Evolutionary conservation across 2,888 invertebrate genomes (phyloP).

Genomic region (Neoaliturus tenellus): DNA sequence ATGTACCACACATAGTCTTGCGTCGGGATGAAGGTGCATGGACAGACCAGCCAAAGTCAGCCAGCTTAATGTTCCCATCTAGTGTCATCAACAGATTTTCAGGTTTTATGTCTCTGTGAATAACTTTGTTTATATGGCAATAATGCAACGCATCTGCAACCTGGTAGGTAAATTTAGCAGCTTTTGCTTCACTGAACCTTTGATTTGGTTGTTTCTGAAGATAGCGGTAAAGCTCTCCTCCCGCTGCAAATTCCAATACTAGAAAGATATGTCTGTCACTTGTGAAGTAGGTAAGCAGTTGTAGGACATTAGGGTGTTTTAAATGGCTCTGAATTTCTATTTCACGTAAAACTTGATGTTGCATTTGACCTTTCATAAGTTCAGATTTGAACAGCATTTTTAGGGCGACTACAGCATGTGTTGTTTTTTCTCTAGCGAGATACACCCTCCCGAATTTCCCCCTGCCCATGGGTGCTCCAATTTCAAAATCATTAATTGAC

Average conservation of each 20-base stretch:
- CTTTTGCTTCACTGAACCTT: slow-evolving; percentile 76
- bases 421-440: slow-evolving; percentile 88
- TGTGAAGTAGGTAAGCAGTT: slow-evolving; percentile 92
- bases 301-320: no score
- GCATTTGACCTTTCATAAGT: slow-evolving; percentile 75
- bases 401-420: slow-evolving; percentile 85
- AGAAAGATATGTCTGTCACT: slow-evolving; percentile 91
- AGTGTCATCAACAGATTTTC: slow-evolving; percentile 90
- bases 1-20: slow-evolving; percentile 93
- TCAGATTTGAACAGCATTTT: slow-evolving; percentile 73
- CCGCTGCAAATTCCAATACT: slow-evolving; percentile 91
- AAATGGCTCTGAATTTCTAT: slow-evolving; percentile 94
- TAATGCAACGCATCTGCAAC: slow-evolving; percentile 92
- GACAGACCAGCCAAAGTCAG: slow-evolving; percentile 95
- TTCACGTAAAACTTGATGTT: slow-evolving; percentile 91
- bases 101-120: slow-evolving; percentile 95
- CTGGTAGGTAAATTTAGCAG: slow-evolving; percentile 91
- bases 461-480: slow-evolving; percentile 90
- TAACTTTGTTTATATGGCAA: slow-evolving; percentile 91
- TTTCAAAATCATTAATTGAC: slow-evolving; percentile 84
- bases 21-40: slow-evolving; percentile 75
- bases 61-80: slow-evolving; percentile 88
- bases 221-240: slow-evolving; percentile 90
- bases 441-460: slow-evolving; percentile 97
- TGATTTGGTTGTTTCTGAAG: slow-evolving; percentile 79